Conservation (phyloP, 2,113 vertebrate species). For the Cebidichthys violaceus region DNA sequence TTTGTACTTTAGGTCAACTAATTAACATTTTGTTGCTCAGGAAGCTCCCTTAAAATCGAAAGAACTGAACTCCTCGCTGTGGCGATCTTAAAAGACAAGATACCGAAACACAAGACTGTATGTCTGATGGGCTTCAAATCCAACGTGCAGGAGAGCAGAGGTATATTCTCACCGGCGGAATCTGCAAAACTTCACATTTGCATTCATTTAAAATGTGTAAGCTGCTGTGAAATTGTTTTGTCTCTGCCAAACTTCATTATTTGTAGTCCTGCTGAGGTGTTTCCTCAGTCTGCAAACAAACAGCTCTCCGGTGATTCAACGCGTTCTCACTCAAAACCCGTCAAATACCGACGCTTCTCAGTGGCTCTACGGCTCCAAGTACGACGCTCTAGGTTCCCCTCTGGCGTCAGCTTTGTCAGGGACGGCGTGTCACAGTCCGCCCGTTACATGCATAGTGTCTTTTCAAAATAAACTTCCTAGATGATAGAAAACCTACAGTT, state of each 20-base stretch:
- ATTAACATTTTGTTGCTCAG: background rate
- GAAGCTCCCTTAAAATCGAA: background rate
- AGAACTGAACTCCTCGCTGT: too few species aligned
- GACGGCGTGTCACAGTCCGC: too few species aligned
- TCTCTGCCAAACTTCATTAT: background rate
- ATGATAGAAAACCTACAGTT: too few species aligned
- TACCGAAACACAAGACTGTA: background rate
- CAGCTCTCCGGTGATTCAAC: background rate
- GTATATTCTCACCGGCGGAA: background rate
- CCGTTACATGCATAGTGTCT: too few species aligned
- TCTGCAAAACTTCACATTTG: background rate
- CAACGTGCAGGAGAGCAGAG: background rate
- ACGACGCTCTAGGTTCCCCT: too few species aligned
- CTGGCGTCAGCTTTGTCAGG: too few species aligned
- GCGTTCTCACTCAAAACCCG: background rate
- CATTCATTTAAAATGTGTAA: slow-evolving; percentile 21
- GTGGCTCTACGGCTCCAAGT: too few species aligned
- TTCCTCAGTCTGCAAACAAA: background rate
- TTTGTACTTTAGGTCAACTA: background rate
- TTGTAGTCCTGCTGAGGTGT: background rate
- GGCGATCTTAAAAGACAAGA: background rate
- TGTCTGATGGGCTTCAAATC: background rate
- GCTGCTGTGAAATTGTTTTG: slow-evolving; percentile 20
- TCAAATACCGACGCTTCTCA: background rate
- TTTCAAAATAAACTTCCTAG: too few species aligned